Evolutionary conservation across 2,113 vertebrate genomes (phyloP).

Genomic region (Esox niger): DNA sequence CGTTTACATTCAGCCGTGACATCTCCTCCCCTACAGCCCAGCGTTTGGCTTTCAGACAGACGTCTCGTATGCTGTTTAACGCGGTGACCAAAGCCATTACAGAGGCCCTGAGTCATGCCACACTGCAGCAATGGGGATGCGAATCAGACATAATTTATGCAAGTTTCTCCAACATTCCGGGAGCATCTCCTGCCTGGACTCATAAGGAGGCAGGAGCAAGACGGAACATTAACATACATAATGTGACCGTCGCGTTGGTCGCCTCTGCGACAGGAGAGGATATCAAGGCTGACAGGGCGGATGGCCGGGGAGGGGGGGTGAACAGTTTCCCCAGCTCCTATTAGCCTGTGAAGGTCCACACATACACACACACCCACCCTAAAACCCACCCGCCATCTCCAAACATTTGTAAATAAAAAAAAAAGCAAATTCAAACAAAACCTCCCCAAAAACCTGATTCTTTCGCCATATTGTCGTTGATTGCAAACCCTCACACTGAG

Average conservation of each 20-base stretch:
- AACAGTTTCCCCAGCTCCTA: conserved; percentile 26
- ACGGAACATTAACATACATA: conserved; percentile 9
- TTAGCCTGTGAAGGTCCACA: conserved; percentile 29
- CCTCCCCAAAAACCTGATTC: conserved; percentile 15
- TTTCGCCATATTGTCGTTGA: conserved; percentile 13
- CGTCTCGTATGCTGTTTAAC: background rate
- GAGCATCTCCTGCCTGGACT: conserved; percentile 5
- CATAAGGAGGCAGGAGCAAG: background rate
- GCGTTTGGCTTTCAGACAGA: background rate
- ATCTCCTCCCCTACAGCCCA: conserved; percentile 23
- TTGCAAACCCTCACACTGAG: conserved; percentile 23
- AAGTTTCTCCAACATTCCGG: conserved; percentile 14
- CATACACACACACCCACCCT: conserved; percentile 3
- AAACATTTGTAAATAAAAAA: conserved; percentile 41
- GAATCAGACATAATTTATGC: conserved; percentile 39
- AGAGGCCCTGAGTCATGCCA: conserved; percentile 3
- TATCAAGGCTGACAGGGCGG: conserved; percentile 39
- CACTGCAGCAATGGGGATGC: conserved; percentile 9
- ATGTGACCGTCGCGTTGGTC: background rate
- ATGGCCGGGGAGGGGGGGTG: background rate
- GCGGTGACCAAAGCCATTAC: background rate
- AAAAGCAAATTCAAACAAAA: conserved; percentile 32
- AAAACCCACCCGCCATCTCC: background rate
- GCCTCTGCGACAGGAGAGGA: conserved; percentile 21
- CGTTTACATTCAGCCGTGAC: conserved; percentile 25